A percentile compares a stretch with the other conserved stretches of the same genome.
Evolutionary conservation across 2,888 invertebrate species (phyloP).

Genomic region (Mellilla xanthometata): DNA sequence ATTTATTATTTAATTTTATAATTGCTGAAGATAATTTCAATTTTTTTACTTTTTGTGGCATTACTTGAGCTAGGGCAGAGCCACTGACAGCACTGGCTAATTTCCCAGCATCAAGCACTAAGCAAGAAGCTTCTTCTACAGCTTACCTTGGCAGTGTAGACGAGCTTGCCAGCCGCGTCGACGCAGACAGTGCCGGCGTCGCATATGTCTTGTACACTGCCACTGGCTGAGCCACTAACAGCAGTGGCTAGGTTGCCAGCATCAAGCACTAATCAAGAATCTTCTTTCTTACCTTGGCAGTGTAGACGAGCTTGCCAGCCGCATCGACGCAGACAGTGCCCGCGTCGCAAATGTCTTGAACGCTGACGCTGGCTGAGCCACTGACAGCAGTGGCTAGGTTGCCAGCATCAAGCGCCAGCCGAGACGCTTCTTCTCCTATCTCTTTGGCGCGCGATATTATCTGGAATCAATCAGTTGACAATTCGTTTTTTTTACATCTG

Average conservation of each 20-base stretch:
- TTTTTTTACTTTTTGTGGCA: no score
- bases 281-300: conserved; percentile 59
- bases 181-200: conserved; percentile 39
- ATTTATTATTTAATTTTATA: no score
- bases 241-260: conserved; percentile 25
- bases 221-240: conserved; percentile 13
- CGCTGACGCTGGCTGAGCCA: conserved; percentile 11
- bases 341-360: conserved; percentile 33
- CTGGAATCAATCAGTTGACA: no score
- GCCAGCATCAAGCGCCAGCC: conserved; percentile 39
- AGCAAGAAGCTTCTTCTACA: no score
- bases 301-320: conserved; percentile 50
- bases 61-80: no score
- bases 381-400: conserved; percentile 15
- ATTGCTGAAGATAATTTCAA: no score
- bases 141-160: conserved; percentile 61
- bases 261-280: conserved; percentile 43
- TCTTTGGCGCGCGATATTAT: conserved; percentile 48
- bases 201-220: conserved; percentile 30
- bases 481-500: no score
- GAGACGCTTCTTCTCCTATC: conserved; percentile 52
- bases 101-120: no score
- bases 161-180: conserved; percentile 46
- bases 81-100: no score
- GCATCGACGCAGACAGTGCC: conserved; percentile 42